Percentiles rank a stretch among this genome's conserved stretches.
These are phyloP conservation scores for Macrophya alboannulata DNA, from an alignment of 2,888 invertebrate species.

Conservation along the genomic window DNA sequence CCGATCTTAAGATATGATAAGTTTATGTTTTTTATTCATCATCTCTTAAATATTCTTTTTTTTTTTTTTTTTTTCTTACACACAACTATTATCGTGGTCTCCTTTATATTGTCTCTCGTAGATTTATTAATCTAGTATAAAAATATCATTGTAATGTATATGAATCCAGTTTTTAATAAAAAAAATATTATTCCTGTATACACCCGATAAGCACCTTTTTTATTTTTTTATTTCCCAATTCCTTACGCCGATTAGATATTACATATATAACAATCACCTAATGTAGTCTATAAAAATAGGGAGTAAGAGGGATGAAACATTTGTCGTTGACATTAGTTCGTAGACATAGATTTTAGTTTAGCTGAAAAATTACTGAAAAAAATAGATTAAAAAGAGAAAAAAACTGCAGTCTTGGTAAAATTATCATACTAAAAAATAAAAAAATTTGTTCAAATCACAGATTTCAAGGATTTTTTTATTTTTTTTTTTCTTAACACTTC, in stretches of 20 bases:
- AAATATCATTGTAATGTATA: slow-evolving; percentile 37
- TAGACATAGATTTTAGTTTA: slow-evolving; percentile 1
- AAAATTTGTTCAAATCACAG: not conserved
- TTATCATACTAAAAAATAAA: not conserved
- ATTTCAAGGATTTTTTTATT: not conserved
- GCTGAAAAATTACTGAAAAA: not conserved
- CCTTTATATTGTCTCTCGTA: not conserved
- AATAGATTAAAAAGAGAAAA: not conserved
- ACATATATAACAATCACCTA: slow-evolving; percentile 11
- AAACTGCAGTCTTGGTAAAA: not conserved
- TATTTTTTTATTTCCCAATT: slow-evolving; percentile 48
- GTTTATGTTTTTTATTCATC: not conserved
- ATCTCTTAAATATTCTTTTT: not conserved
- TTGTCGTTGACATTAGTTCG: not conserved
- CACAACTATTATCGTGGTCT: not conserved
- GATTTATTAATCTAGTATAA: slow-evolving; percentile 18
- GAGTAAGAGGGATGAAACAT: slow-evolving; percentile 26
- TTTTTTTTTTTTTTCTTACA: too few species aligned
- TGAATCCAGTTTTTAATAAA: slow-evolving; percentile 67
- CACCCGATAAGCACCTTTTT: slow-evolving; percentile 59
- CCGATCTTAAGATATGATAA: not conserved
- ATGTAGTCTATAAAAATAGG: not conserved
- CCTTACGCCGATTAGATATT: slow-evolving; percentile 17
- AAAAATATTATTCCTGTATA: slow-evolving; percentile 65
- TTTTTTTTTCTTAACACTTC: too few species aligned